phyloP scores from a whole-genome alignment of 2,797 vertebrate genomes.

The Chaunax sp. region DNA sequence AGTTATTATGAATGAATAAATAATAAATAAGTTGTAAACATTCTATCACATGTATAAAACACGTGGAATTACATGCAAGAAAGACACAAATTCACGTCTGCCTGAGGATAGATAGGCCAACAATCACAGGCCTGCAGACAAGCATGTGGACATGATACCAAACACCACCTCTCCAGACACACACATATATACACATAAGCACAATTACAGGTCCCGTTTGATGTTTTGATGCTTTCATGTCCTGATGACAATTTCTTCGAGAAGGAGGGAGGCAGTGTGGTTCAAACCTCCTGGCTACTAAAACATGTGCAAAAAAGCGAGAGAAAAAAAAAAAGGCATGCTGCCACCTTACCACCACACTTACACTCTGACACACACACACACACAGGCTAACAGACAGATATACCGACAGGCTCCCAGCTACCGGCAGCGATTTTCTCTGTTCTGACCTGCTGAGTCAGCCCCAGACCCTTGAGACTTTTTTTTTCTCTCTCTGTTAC shows the following conservation, averaged over 20 bases:
- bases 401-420: constrained; percentile 54
- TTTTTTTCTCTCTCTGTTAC: constrained; percentile 46
- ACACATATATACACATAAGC: constrained; percentile 33
- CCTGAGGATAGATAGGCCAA: constrained; percentile 23
- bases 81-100: constrained; percentile 22
- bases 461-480: constrained; percentile 65
- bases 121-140: constrained; percentile 40
- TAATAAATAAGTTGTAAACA: background rate
- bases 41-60: constrained; percentile 27
- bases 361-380: constrained; percentile 15
- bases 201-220: constrained; percentile 76
- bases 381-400: constrained; percentile 27
- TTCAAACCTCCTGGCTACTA: constrained; percentile 57
- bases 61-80: constrained; percentile 10
- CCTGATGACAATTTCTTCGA: constrained; percentile 74
- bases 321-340: constrained; percentile 31
- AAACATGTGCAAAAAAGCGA: constrained; percentile 12
- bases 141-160: constrained; percentile 32
- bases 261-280: constrained; percentile 43
- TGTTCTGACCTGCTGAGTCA: constrained; percentile 79
- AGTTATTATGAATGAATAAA: too few species aligned
- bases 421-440: constrained; percentile 52
- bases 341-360: constrained; percentile 36
- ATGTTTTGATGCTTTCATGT: constrained; percentile 78
- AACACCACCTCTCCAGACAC: constrained; percentile 31